Percentiles rank a stretch among this genome's conserved stretches.
These are phyloP conservation scores for Erythrocebus patas DNA, from an alignment of 2,113 vertebrate genomes.

Conservation along the genomic window DNA sequence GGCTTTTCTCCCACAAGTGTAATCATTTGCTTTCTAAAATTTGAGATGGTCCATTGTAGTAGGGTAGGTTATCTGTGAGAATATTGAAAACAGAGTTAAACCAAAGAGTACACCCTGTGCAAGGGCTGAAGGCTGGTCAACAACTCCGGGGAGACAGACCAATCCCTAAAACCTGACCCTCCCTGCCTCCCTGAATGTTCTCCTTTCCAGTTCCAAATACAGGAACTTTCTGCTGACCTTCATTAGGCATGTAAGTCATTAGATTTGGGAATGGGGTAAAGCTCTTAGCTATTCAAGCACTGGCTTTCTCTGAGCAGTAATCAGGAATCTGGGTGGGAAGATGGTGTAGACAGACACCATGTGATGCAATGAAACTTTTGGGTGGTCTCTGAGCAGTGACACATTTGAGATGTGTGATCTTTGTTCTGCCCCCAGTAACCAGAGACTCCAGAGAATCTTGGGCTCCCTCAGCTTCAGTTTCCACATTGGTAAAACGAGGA, in stretches of 20 bases:
- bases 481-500: neutral
- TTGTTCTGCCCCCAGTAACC: neutral
- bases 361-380: neutral
- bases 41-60: neutral
- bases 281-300: neutral
- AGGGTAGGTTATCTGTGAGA: neutral
- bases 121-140: neutral
- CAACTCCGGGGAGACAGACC: neutral
- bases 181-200: neutral
- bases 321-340: neutral
- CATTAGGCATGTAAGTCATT: neutral
- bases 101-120: neutral
- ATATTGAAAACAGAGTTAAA: neutral
- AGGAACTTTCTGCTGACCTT: neutral
- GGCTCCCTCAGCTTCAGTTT: neutral
- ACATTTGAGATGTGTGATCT: neutral
- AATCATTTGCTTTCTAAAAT: neutral
- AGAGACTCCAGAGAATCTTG: neutral
- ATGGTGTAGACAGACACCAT: neutral
- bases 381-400: neutral
- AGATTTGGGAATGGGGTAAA: neutral
- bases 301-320: neutral
- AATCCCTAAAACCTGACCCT: neutral
- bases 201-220: neutral
- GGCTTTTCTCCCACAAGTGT: neutral